Base-by-base conservation (phyloP, 2,113 vertebrate species). In the Sorex fumeus region DNA sequence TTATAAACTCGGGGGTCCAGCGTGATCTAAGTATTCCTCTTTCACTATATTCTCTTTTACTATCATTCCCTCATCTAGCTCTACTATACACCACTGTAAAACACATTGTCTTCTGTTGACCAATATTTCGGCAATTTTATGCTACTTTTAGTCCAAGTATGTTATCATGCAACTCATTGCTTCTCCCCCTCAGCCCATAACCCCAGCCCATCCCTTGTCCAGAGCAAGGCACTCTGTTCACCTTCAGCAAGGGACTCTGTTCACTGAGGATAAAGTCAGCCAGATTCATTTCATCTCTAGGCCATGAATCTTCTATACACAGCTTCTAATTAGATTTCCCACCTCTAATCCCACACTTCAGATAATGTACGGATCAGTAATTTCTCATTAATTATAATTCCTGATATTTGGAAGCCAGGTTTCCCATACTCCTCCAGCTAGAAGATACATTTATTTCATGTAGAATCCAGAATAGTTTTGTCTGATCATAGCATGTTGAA, bases 111-210 rank as follows among this genome's bases (percentile, higher is more conserved):
- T 78, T 64, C 8, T n/a, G 23, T 9, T 36, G 11, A 21, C 9
- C 3, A 32, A 28, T 45, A 66, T 23, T 10, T 80, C 2, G 32
- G 12, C 7, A 23, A 1, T 11, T 3, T 79, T 66, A 23, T 8
- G 7, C n/a, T 82, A 28, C 53, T 67, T 82, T 64, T 0, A 3
- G 43, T 86, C 5, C 36, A 36, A 5, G 75, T 15, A 1, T 36
- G 6, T 28, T 30, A 3, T 0, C 0, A 0, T 64, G 23, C 11
- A 18, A 11, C 43, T 43, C 18, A 21, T 0, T 62, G 3, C 1
- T 2, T 1, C 12, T 74, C 4, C 32, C 40, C 40, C 4, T 64
- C 53, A 53, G 53, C 13, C 53, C 13, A 53, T 53, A 4, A 13
- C 1, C 13, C 34, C 4, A 43, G 13, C 3, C 16, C 19, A 0